Conservation (phyloP, 1,140 invertebrate species). For the Drosophila repleta region DNA sequence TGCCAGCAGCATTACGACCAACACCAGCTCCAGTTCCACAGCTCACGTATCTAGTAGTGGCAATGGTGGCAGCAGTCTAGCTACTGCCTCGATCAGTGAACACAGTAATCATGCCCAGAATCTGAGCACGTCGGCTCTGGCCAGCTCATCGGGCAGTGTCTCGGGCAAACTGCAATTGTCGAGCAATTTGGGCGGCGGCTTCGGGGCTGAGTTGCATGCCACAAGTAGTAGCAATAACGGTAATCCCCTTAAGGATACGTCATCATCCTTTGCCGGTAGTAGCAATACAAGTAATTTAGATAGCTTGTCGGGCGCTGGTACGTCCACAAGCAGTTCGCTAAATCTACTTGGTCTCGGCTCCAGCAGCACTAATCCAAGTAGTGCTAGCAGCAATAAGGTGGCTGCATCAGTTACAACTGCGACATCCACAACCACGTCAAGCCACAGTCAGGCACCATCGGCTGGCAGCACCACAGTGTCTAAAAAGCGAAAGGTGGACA, state of each 20-base stretch:
- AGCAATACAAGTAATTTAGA: constrained; percentile 32
- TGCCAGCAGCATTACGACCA: constrained; percentile 5
- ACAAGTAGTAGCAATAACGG: constrained; percentile 20
- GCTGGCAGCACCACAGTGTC: constrained; percentile 40
- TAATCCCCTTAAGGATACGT: constrained; percentile 38
- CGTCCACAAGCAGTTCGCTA: constrained; percentile 43
- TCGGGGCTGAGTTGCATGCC: constrained; percentile 39
- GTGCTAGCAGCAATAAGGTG: constrained; percentile 29
- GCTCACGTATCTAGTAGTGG: constrained; percentile 54
- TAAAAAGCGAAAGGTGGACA: constrained; percentile 77
- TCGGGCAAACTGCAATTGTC: constrained; percentile 47
- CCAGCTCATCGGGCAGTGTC: constrained; percentile 8
- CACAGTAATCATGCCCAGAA: constrained; percentile 71
- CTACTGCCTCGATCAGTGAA: constrained; percentile 29
- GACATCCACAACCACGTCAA: constrained; percentile 27
- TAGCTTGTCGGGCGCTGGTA: constrained; percentile 44
- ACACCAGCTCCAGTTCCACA: constrained; percentile 24
- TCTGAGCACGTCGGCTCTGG: constrained; percentile 45
- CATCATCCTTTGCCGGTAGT: constrained; percentile 7
- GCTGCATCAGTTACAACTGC: constrained; percentile 24
- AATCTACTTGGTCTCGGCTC: constrained; percentile 16
- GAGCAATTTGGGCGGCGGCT: constrained; percentile 46
- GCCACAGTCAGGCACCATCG: constrained; percentile 18
- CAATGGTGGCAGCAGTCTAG: constrained; percentile 3
- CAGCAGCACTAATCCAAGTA: constrained; percentile 1